Evolutionary conservation across 1,140 invertebrate genomes (phyloP).

Genomic region (Drosophila equinoxialis): DNA sequence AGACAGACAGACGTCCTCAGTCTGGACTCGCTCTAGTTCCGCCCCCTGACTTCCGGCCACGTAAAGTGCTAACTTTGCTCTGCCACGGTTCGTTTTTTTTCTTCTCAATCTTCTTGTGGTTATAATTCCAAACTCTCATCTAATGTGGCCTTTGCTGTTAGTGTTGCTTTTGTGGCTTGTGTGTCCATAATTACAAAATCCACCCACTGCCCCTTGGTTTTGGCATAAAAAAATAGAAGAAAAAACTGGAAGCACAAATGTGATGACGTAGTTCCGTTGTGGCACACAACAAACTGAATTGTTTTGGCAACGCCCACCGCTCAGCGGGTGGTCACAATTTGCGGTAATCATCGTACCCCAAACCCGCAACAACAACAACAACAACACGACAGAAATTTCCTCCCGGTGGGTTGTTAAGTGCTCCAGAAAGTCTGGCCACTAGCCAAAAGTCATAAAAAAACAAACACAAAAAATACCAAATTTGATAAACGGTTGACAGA

Average conservation of each 20-base stretch:
- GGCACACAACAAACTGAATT: slow-evolving; percentile 60
- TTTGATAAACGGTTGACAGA: slow-evolving; percentile 31
- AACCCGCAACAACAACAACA: slow-evolving; percentile 12
- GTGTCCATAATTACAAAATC: slow-evolving; percentile 75
- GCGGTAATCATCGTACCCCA: slow-evolving; percentile 62
- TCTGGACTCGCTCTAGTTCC: slow-evolving; percentile 80
- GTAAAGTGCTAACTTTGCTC: slow-evolving; percentile 59
- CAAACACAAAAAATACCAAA: slow-evolving; percentile 41
- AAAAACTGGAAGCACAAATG: slow-evolving; percentile 25
- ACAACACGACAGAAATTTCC: background rate
- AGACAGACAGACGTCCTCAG: slow-evolving; percentile 46
- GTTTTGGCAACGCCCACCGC: slow-evolving; percentile 74
- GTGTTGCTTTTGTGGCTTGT: slow-evolving; percentile 49
- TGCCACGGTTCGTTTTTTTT: slow-evolving; percentile 34
- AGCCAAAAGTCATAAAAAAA: slow-evolving; percentile 42
- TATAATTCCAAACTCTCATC: slow-evolving; percentile 46
- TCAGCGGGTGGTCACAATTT: slow-evolving; percentile 60
- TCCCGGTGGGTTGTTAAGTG: slow-evolving; percentile 43
- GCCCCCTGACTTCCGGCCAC: slow-evolving; percentile 74
- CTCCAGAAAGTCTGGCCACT: slow-evolving; percentile 48
- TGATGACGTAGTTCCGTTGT: slow-evolving; percentile 77
- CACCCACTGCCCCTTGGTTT: slow-evolving; percentile 54
- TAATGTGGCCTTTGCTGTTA: slow-evolving; percentile 40
- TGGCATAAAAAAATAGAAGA: slow-evolving; percentile 54
- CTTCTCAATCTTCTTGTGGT: slow-evolving; percentile 26